Base-by-base conservation (phyloP, 2,797 vertebrate genomes). In the Lates japonicus region DNA sequence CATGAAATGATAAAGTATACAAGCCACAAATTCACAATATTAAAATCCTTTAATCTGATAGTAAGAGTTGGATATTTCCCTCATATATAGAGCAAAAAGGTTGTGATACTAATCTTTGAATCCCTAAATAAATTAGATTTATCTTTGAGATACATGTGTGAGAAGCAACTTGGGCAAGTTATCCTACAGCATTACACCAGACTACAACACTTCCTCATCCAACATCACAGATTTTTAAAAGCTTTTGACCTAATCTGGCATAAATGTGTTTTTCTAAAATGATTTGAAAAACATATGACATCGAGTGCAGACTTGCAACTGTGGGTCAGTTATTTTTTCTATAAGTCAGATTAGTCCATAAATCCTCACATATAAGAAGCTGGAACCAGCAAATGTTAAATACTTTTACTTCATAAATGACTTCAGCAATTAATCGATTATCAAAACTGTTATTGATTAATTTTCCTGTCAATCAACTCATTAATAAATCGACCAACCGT, bases 1-100 rank as follows among this genome's bases (percentile, higher is more conserved):
- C 72, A 74, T 57, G 19, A 74, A 81, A 84, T 66, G 76, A 85
- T 74, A 70, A 82, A 84, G 63, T 41, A 70, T 33, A 81, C 70
- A 70, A 61, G 42, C 57, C 33, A 72, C 54, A 88, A 74, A 75
- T 71, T 81, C 79, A 70, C 70, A 76, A 80, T 70, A 82, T 74
- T 62, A 46, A 65, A 74, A 79, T 60, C 12, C 63, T 76, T 73
- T 59, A 29, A 77, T 78, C 80, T 64, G 41, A 33, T 31, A 63
- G 57, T 11, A 48, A 61, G 22, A 35, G 51, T 42, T 33, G 70
- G 70, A 67, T 64, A 63, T 46, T 37, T 73, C 58, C 37, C 46
- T 69, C 63, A 79, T 59, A 60, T 61, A 20, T 44, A 46, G 41
- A 51, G 48, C 41, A 54, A 61, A 67, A 8, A 22, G 58, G 20